Percentiles rank a stretch among this genome's conserved stretches.
These are phyloP conservation scores for Platygyra sinensis DNA, from an alignment of 64 coral and sea anemone genomes.

Conservation along the genomic window DNA sequence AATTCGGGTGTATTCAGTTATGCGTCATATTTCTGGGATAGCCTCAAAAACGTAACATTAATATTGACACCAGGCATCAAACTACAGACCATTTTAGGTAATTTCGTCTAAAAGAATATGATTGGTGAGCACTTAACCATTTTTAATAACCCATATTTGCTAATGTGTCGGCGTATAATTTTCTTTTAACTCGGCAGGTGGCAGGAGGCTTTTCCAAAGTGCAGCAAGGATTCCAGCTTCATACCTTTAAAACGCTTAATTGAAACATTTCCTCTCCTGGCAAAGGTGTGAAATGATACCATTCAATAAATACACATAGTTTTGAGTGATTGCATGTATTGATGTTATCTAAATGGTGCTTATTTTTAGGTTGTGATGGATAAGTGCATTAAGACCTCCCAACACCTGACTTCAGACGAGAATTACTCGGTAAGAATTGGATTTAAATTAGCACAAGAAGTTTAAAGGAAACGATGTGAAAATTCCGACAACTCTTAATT, in stretches of 20 bases:
- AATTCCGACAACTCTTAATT: no score
- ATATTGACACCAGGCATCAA: no score
- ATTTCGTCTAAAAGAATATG: no score
- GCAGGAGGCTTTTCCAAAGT: slow-evolving; percentile 44
- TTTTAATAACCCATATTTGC: no score
- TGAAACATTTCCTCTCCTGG: slow-evolving; percentile 45
- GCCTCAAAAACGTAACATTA: no score
- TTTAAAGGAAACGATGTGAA: no score
- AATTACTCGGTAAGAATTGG: background rate
- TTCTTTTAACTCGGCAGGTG: slow-evolving; percentile 5
- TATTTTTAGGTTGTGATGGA: slow-evolving; percentile 29
- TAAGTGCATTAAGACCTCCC: slow-evolving; percentile 40
- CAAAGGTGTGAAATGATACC: slow-evolving; percentile 35
- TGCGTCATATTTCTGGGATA: no score
- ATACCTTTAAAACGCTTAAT: slow-evolving; percentile 48
- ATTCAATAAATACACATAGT: background rate
- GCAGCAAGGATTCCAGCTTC: background rate
- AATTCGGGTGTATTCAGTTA: no score
- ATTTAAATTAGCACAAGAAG: background rate
- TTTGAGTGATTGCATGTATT: no score
- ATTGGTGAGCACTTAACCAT: no score
- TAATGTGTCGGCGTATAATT: no score
- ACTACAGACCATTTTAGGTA: no score
- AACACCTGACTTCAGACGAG: slow-evolving; percentile 22
- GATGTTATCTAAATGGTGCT: background rate